Percentiles rank a stretch among this genome's conserved stretches.
These are phyloP conservation scores for Drepana falcataria DNA, from an alignment of 2,888 invertebrate genomes.

Conservation along the genomic window DNA sequence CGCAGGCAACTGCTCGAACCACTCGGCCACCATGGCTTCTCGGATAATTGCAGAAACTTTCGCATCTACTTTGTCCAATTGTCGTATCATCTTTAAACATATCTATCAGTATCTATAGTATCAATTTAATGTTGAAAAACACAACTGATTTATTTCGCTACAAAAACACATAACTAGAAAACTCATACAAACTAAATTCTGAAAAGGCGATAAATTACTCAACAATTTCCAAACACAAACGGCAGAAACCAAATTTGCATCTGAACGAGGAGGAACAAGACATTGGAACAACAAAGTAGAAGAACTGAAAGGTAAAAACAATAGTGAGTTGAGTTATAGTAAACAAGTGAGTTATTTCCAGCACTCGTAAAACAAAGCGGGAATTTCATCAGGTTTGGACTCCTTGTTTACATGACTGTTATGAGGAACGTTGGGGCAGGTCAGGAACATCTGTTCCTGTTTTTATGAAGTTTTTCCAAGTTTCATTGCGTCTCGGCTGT, in stretches of 20 bases:
- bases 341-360: conserved; percentile 24
- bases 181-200: background rate
- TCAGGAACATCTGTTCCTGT: conserved; percentile 50
- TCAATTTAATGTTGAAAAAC: too few relatives aligned
- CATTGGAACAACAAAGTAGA: background rate
- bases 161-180: background rate
- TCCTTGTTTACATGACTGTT: conserved; percentile 19
- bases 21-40: too few relatives aligned
- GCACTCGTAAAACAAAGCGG: conserved; percentile 26
- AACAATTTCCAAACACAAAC: background rate
- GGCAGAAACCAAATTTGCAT: background rate
- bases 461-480: conserved; percentile 13
- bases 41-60: too few relatives aligned
- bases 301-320: background rate
- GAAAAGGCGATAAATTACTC: background rate
- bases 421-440: conserved; percentile 55
- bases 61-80: too few relatives aligned
- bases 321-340: background rate
- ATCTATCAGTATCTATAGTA: too few relatives aligned
- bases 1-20: too few relatives aligned
- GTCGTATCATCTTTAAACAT: too few relatives aligned
- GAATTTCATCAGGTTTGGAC: conserved; percentile 20
- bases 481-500: conserved; percentile 12
- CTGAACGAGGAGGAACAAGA: background rate
- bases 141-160: background rate